Evolutionary conservation across 2,113 vertebrate species (phyloP).

Genomic region (Ornithorhynchus anatinus): DNA sequence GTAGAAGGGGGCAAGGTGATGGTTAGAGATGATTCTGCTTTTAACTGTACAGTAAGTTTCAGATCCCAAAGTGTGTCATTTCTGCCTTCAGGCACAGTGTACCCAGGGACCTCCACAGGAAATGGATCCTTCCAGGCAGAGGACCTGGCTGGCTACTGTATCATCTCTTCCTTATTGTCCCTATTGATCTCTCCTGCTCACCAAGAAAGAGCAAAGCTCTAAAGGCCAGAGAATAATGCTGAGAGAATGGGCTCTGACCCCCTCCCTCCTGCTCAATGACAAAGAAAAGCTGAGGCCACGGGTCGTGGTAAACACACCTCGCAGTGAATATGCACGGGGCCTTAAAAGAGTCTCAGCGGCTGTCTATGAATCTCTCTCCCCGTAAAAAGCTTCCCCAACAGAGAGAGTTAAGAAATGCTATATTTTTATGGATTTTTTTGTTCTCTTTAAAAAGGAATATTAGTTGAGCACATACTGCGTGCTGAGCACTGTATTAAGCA

Average conservation of each 20-base stretch:
- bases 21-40: too few relatives aligned
- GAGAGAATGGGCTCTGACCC: slow-evolving; percentile 1
- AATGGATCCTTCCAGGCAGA: background rate
- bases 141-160: background rate
- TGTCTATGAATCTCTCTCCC: too few relatives aligned
- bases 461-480: too few relatives aligned
- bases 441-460: too few relatives aligned
- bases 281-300: background rate
- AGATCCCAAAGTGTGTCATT: too few relatives aligned
- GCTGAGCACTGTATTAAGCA: too few relatives aligned
- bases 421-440: too few relatives aligned
- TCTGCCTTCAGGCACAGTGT: rapidly evolving
- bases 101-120: background rate
- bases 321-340: background rate
- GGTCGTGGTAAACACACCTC: background rate
- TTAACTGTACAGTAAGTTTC: too few relatives aligned
- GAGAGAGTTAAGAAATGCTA: too few relatives aligned
- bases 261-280: slow-evolving; percentile 3
- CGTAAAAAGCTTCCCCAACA: too few relatives aligned
- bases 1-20: too few relatives aligned
- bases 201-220: slow-evolving; percentile 34
- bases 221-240: slow-evolving; percentile 37
- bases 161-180: slow-evolving; percentile 45
- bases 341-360: too few relatives aligned
- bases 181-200: slow-evolving; percentile 53